Percentiles rank a stretch among this genome's conserved stretches.
phyloP scores from a whole-genome alignment of 2,888 invertebrate genomes.

The Pollenia amentaria region DNA sequence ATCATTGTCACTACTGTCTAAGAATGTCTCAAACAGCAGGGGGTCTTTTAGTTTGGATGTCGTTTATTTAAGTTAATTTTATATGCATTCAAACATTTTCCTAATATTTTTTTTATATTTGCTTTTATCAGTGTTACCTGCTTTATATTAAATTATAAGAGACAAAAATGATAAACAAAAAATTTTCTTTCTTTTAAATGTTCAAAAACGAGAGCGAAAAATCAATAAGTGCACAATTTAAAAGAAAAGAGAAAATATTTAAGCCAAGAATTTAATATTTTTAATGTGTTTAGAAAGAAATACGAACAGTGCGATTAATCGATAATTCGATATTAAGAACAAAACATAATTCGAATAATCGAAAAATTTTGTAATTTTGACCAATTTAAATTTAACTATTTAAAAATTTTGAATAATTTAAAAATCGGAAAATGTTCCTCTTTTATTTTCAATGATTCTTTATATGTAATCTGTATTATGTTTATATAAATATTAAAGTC shows the following conservation, averaged over 20 bases:
- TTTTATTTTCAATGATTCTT: too few species aligned
- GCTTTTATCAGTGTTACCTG: constrained; percentile 38
- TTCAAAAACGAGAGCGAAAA: not conserved
- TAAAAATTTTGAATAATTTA: too few species aligned
- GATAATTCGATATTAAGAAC: too few species aligned
- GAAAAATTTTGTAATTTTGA: too few species aligned
- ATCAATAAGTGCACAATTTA: constrained; percentile 22
- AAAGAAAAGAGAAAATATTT: not conserved
- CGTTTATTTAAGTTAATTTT: constrained; percentile 64
- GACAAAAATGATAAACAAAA: not conserved
- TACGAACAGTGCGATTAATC: too few species aligned
- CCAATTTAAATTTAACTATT: too few species aligned
- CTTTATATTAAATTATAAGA: constrained; percentile 35
- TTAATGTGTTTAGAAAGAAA: too few species aligned
- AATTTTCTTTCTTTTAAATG: not conserved
- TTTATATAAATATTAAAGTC: too few species aligned
- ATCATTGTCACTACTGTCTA: not conserved
- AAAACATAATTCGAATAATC: too few species aligned
- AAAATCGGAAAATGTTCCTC: too few species aligned
- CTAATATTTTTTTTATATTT: constrained; percentile 14
- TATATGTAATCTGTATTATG: too few species aligned
- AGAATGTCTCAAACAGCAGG: constrained; percentile 52
- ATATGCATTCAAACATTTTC: constrained; percentile 15
- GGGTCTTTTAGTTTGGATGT: constrained; percentile 45
- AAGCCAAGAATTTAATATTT: too few species aligned